These are phyloP conservation scores for Dromococcyx pavoninus DNA, from an alignment of 2,797 vertebrate species.

Conservation along the genomic window DNA sequence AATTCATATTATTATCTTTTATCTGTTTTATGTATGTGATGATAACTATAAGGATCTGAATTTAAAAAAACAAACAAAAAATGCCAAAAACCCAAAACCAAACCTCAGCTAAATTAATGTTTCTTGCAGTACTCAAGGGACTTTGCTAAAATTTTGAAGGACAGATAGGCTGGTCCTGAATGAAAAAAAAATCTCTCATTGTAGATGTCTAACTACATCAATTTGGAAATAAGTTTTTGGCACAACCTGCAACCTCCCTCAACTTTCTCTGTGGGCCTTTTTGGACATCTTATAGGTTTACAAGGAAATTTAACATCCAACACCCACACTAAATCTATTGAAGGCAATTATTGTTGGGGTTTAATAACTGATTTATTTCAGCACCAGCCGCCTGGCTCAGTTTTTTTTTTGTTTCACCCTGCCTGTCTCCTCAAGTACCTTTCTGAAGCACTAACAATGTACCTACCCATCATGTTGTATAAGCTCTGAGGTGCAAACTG, in stretches of 20 bases:
- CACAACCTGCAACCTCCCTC: not conserved
- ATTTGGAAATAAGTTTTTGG: not conserved
- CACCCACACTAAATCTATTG: not conserved
- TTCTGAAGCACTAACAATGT: not conserved
- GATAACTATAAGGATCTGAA: not conserved
- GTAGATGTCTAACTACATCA: not conserved
- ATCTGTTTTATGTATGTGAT: not conserved
- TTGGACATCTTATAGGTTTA: not conserved
- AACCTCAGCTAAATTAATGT: not conserved
- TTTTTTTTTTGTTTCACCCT: not conserved
- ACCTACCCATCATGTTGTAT: slow-evolving; percentile 99
- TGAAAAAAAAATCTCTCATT: not conserved
- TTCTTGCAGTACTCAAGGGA: not conserved
- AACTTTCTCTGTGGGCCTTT: not conserved
- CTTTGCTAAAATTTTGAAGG: not conserved
- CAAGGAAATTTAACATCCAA: not conserved
- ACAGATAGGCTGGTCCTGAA: not conserved
- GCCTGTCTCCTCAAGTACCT: not conserved
- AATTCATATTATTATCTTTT: not conserved
- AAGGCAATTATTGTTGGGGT: not conserved
- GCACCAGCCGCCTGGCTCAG: not conserved
- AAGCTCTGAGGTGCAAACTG: slow-evolving; percentile 99
- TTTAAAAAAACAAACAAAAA: not conserved
- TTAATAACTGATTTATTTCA: slow-evolving; percentile 5
- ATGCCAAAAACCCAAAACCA: no score